Conservation (phyloP, 2,113 vertebrate genomes). For the Enhydra lutris region DNA sequence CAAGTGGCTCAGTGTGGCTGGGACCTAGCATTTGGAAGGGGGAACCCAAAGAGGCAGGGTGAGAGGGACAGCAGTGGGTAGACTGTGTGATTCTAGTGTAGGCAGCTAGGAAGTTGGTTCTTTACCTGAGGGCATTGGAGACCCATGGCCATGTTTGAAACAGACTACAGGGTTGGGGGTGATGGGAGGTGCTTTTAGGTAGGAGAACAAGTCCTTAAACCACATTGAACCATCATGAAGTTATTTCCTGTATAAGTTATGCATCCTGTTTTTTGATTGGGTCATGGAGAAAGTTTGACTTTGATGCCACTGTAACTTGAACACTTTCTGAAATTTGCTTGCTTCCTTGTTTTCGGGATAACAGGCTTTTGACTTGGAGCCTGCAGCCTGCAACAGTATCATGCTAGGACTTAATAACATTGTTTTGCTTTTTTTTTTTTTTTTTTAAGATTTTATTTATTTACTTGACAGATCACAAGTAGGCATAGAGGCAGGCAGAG, state of each 20-base stretch:
- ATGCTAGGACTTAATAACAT: not conserved
- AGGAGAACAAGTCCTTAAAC: not conserved
- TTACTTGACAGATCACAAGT: no score
- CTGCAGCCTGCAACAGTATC: not conserved
- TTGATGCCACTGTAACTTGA: not conserved
- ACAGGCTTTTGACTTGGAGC: not conserved
- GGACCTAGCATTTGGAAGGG: not conserved
- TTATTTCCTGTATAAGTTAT: not conserved
- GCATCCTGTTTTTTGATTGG: not conserved
- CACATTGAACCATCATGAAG: not conserved
- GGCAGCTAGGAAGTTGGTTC: not conserved
- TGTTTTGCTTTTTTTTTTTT: not conserved
- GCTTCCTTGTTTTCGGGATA: not conserved
- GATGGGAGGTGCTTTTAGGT: not conserved
- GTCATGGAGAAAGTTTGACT: not conserved
- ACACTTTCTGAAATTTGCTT: not conserved
- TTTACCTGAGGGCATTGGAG: not conserved
- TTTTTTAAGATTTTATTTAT: no score
- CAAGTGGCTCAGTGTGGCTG: not conserved
- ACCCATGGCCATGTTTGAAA: not conserved
- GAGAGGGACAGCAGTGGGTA: not conserved
- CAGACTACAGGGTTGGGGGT: not conserved
- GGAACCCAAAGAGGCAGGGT: not conserved
- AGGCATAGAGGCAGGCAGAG: no score
- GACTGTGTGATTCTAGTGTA: not conserved